A percentile compares a stretch with the other conserved stretches of the same genome.
phyloP scores from a whole-genome alignment of 2,888 invertebrate species.

The Patella pellucida region DNA sequence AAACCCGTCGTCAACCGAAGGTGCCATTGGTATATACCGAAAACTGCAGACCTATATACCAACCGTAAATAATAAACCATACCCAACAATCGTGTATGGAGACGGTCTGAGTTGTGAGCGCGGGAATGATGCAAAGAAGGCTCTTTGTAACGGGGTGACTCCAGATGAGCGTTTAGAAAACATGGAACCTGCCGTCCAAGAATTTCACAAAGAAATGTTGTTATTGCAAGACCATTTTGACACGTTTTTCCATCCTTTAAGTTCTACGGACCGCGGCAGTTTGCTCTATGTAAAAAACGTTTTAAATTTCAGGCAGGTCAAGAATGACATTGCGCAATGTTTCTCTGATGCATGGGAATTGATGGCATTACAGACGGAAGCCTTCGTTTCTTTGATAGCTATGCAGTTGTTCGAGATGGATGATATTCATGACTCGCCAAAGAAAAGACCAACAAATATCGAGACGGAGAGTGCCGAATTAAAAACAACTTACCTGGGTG shows the following conservation, averaged over 20 bases:
- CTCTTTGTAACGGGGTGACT: no score
- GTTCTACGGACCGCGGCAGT: constrained; percentile 27
- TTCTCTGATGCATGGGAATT: constrained; percentile 40
- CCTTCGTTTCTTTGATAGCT: constrained; percentile 17
- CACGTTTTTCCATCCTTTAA: constrained; percentile 10
- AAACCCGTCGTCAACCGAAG: constrained; percentile 28
- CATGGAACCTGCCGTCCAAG: constrained; percentile 33
- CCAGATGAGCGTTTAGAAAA: constrained; percentile 34
- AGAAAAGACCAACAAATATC: constrained; percentile 17
- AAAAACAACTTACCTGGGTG: constrained; percentile 19
- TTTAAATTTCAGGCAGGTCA: constrained; percentile 32
- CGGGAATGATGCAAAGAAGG: constrained; percentile 33
- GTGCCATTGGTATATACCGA: constrained; percentile 29
- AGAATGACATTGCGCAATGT: constrained; percentile 32
- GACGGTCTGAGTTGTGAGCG: constrained; percentile 28
- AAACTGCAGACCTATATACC: constrained; percentile 27
- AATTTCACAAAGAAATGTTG: constrained; percentile 40
- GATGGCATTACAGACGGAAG: no score
- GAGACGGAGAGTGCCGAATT: not conserved
- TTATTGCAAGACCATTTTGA: no score
- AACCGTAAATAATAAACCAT: constrained; percentile 20
- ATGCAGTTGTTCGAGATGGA: constrained; percentile 24
- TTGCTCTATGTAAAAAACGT: constrained; percentile 30
- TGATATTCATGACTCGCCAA: constrained; percentile 13
- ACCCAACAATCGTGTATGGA: constrained; percentile 28